Base-by-base conservation (phyloP, 1,140 invertebrate species). In the Liolophura sinensis region DNA sequence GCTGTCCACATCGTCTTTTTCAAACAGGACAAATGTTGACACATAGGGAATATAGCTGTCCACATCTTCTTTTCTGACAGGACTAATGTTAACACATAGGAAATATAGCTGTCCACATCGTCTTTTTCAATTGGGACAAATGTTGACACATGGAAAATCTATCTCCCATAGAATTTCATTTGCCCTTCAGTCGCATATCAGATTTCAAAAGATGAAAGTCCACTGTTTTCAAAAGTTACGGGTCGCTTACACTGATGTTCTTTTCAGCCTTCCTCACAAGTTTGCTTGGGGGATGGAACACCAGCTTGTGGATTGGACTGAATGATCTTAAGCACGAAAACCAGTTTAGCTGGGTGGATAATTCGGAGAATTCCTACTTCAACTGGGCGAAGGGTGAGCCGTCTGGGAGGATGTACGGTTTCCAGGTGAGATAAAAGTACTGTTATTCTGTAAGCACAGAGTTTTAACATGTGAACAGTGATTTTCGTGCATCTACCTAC, bases 321-420 rank as follows among this genome's bases (percentile, higher is more conserved):
- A 31, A 67, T 25, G 68, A 71, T n/a, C 14, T 51, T 31, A 24
- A n/a, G 46, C 1, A 16, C 16, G 55, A 57, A 16, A 27, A 64
- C 24, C 27, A 64, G 9, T 68, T 70, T 11, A 46, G 50, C 14
- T 79, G 77, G 77, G 54, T 65, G 15, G 67, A 70, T 65, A 77
- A 77, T 54, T 62, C 71, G 27, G 74, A 73, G 40, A 20, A 72
- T 1, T 68, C 58, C 14, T 74, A 73, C 62, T 73, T 72, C 14
- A 77, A 79, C 68, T 79, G 74, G 74, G 71, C 69, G 14, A 20
- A 62, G n/a, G 62, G 65, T 22, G 69, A 79, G 61, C 77, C 77
- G 7, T 72, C 72, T 57, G 71, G 68, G 16, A 27, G 57, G 16
- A 1, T n/a, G 7, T 20, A 40, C 20, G 55, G 20, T 22, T n/a